These are phyloP conservation scores for Paragorgia papillata DNA, from an alignment of 92 coral and sea anemone species.

Conservation along the genomic window DNA sequence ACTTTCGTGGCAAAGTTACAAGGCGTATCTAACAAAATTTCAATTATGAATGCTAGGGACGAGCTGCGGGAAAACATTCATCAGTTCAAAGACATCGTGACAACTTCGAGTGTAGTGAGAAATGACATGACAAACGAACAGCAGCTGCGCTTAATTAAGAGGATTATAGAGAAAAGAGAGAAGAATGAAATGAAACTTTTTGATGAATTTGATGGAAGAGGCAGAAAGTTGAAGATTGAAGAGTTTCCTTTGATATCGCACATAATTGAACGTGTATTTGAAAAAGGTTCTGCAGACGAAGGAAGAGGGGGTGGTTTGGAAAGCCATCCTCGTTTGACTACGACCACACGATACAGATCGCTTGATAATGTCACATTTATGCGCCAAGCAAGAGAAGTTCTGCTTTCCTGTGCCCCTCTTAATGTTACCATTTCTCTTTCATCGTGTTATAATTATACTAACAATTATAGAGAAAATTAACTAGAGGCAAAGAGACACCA, in stretches of 20 bases:
- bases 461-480: no score
- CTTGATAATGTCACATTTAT: background rate
- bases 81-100: background rate
- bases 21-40: background rate
- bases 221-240: background rate
- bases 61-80: background rate
- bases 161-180: background rate
- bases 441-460: no score
- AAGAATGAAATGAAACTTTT: background rate
- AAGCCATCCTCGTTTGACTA: no score
- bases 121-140: slow-evolving; percentile 13
- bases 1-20: background rate
- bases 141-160: background rate
- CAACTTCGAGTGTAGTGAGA: background rate
- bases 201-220: background rate
- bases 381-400: slow-evolving; percentile 50
- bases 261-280: background rate
- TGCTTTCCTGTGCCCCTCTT: slow-evolving; percentile 48
- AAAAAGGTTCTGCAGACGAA: background rate
- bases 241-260: background rate
- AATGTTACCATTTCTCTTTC: slow-evolving; percentile 44
- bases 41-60: background rate
- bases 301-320: background rate
- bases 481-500: slow-evolving; percentile 63
- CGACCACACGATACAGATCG: slow-evolving; percentile 1